Evolutionary conservation across 2,113 vertebrate genomes (phyloP).

Genomic region (Chionodraco myersi): DNA sequence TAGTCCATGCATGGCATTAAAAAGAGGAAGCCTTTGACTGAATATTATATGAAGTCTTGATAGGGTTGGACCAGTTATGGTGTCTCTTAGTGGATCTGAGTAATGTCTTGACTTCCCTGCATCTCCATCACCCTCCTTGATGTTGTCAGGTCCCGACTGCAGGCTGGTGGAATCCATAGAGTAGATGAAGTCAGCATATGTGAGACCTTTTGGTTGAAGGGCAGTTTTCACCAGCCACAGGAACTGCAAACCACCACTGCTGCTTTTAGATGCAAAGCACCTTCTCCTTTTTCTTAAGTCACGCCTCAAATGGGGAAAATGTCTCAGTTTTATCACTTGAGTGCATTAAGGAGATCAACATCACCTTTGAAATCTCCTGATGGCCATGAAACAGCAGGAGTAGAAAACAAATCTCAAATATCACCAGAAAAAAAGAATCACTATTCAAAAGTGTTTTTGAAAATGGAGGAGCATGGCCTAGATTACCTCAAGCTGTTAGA

Average conservation of each 20-base stretch:
- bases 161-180: neutral
- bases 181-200: neutral
- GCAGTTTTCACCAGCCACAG: conserved; percentile 11
- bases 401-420: neutral
- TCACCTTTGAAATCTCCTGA: neutral
- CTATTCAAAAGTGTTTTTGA: neutral
- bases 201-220: conserved; percentile 2
- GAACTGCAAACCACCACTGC: conserved; percentile 4
- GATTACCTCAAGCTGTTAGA: neutral
- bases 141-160: neutral
- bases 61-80: neutral
- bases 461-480: neutral
- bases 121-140: neutral
- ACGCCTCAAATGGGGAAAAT: neutral
- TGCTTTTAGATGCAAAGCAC: conserved; percentile 1
- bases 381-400: neutral
- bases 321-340: too few species aligned
- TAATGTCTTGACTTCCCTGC: conserved; percentile 1
- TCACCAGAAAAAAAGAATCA: too few species aligned
- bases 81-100: neutral
- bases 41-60: conserved; percentile 25
- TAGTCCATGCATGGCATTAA: neutral
- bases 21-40: conserved; percentile 13
- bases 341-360: neutral
- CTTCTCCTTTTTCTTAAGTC: neutral